phyloP scores from a whole-genome alignment of 2,113 vertebrate genomes.

The Menura novaehollandiae region DNA sequence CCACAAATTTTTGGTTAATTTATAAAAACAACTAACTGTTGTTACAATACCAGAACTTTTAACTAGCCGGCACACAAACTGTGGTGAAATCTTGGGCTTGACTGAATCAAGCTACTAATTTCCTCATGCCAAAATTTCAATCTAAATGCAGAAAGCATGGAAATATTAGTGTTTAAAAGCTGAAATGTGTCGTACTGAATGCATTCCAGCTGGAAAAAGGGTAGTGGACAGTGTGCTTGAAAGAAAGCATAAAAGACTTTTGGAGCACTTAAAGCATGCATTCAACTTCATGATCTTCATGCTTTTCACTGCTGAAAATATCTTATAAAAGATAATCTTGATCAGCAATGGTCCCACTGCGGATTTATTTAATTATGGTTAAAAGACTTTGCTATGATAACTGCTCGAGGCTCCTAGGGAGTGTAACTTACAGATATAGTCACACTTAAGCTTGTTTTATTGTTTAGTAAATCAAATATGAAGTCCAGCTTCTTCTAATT shows the following conservation, averaged over 20 bases:
- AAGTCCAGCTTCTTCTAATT: slow-evolving; percentile 77
- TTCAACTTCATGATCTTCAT: slow-evolving; percentile 53
- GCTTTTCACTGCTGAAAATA: slow-evolving; percentile 63
- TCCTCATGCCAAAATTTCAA: slow-evolving; percentile 7
- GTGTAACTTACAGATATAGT: slow-evolving; percentile 72
- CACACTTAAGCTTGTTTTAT: slow-evolving; percentile 77
- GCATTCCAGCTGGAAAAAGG: slow-evolving; percentile 45
- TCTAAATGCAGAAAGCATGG: neutral
- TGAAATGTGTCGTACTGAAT: slow-evolving; percentile 45
- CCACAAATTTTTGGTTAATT: neutral
- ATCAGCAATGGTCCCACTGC: slow-evolving; percentile 52
- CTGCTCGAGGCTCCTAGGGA: slow-evolving; percentile 68
- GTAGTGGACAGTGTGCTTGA: slow-evolving; percentile 33
- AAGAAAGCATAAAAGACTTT: slow-evolving; percentile 57
- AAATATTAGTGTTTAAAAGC: slow-evolving; percentile 37
- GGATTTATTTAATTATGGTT: slow-evolving; percentile 74
- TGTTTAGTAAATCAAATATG: slow-evolving; percentile 77
- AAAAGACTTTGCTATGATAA: slow-evolving; percentile 69
- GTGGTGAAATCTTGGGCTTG: neutral
- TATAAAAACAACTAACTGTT: neutral
- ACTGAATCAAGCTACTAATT: neutral
- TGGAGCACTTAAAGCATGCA: slow-evolving; percentile 55
- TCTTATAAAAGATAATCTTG: slow-evolving; percentile 64
- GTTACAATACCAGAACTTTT: neutral
- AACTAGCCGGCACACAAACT: neutral